Conservation (phyloP, 1,140 invertebrate genomes). For the Drosophila malerkotliana region DNA sequence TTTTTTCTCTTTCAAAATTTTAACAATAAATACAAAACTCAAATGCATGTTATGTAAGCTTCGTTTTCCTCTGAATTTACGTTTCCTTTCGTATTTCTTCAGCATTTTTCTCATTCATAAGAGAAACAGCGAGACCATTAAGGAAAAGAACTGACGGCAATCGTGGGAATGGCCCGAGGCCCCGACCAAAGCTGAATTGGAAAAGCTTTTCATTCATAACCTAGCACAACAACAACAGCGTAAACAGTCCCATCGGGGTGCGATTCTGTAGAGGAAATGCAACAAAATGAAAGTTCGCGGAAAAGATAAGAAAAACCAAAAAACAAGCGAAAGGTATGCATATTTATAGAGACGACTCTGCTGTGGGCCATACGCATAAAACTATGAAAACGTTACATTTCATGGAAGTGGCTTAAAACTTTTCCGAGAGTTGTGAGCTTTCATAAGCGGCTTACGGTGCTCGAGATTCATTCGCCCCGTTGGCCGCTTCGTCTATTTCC, state of each 20-base stretch:
- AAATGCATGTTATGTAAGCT: no score
- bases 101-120: background rate
- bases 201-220: slow-evolving; percentile 82
- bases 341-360: slow-evolving; percentile 3
- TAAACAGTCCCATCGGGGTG: slow-evolving; percentile 9
- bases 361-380: slow-evolving; percentile 1
- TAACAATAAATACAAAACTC: no score
- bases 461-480: slow-evolving; percentile 9
- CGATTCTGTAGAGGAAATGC: slow-evolving; percentile 23
- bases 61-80: background rate
- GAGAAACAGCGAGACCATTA: slow-evolving; percentile 12
- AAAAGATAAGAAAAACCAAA: slow-evolving; percentile 13
- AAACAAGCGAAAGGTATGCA: background rate
- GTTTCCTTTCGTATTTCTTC: background rate
- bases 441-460: slow-evolving; percentile 37
- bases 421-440: slow-evolving; percentile 19
- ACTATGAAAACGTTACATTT: slow-evolving; percentile 9
- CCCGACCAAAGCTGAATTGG: slow-evolving; percentile 51
- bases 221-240: slow-evolving; percentile 55
- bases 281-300: slow-evolving; percentile 23
- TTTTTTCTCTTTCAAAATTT: no score
- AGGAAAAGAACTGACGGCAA: slow-evolving; percentile 1
- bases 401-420: slow-evolving; percentile 15
- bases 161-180: slow-evolving; percentile 50
- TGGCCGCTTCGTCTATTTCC: background rate